Conservation (phyloP, 2,797 vertebrate species). For the Forpus xanthops region DNA sequence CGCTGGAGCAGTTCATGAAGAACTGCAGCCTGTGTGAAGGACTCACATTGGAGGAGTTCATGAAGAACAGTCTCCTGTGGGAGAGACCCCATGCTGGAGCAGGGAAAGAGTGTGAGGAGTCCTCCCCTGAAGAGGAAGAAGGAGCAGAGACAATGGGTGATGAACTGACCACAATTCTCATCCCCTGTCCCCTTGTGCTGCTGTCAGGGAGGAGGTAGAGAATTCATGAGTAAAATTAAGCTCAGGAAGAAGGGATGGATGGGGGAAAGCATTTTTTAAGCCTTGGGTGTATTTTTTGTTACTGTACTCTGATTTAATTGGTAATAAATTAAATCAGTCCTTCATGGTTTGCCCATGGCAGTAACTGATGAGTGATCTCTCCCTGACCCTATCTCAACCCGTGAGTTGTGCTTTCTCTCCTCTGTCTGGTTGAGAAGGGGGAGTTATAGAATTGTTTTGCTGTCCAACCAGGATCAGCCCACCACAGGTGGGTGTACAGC, state of each 20-base stretch:
- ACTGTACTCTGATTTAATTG: neutral
- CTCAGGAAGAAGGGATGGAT: neutral
- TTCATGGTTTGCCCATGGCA: neutral
- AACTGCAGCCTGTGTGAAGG: neutral
- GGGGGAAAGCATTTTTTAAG: neutral
- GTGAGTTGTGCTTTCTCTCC: neutral
- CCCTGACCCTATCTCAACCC: neutral
- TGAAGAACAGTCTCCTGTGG: neutral
- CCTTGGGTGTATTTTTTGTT: neutral
- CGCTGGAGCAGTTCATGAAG: neutral
- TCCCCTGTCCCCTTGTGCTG: neutral
- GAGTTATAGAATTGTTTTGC: neutral
- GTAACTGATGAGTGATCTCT: neutral
- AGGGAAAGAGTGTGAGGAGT: neutral
- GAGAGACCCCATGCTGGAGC: neutral
- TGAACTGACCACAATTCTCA: neutral
- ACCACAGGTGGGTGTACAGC: neutral
- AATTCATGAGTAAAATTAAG: neutral
- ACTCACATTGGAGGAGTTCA: neutral
- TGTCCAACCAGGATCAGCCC: neutral
- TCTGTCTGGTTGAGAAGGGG: neutral
- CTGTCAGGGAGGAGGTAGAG: neutral
- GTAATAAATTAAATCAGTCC: neutral
- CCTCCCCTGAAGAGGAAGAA: neutral
- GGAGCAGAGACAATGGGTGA: neutral